Base-by-base conservation (phyloP, 1,140 invertebrate species). In the Idris sp. region DNA sequence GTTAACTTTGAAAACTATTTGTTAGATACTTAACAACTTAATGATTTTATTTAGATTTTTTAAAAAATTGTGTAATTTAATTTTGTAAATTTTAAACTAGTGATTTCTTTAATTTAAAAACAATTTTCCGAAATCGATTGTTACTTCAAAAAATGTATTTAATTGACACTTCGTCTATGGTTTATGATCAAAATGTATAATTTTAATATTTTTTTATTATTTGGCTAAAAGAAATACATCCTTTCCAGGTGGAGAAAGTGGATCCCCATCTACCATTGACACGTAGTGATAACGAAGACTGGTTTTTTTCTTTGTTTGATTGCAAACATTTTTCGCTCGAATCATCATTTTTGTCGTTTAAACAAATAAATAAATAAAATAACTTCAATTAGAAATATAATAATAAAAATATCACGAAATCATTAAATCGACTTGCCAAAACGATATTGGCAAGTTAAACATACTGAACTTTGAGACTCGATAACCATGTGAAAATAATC, bases 231-330 rank as follows among this genome's bases (percentile, higher is more conserved):
- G 54, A 54, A 67, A 67, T 46, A 73, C 59, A 74, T 74, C 61
- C 61, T 65, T 74, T 74, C 71, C 71, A 74, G 71, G 71, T 74
- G 71, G 71, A 74, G 71, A 73, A 73, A 65, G 69, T 64, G 68
- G 68, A 72, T 64, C 68, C 51, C 68, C 31, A 59, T 41, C 68
- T 64, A 62, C 61, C n/a, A n/a, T n/a, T 61, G 54, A 71, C 65
- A 65, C 67, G 59, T 71, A 72, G 49, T 54, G 56, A 72, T 67
- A 67, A 72, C 36, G 56, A 67, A 71, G 64, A 67, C 61, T 67
- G 54, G 16, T 49, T 54, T 72, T 71, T 71, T 68, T 65, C 51
- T 43, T 61, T 56, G 33, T 68, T 25, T 44, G 13, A 68, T 68
- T 30, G 46, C n/a, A 56, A 36, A 49, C 19, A 59, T 33, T 49